phyloP scores from a whole-genome alignment of 2,113 vertebrate species.

The Chrysochloris asiatica region DNA sequence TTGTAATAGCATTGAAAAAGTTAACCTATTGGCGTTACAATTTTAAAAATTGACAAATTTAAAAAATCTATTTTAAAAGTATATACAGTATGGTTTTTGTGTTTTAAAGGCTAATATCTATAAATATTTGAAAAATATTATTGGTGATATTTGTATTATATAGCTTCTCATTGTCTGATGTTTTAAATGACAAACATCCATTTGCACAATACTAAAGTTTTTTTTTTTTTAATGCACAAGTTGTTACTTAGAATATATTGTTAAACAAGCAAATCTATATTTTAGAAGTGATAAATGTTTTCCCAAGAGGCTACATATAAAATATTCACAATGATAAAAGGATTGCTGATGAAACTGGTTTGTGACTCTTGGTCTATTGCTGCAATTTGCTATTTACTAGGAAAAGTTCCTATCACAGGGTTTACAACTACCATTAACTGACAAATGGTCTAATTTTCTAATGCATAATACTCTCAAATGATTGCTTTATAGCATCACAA shows the following conservation, averaged over 20 bases:
- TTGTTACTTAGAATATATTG: neutral
- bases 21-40: fast-evolving
- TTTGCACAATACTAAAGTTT: neutral
- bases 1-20: neutral
- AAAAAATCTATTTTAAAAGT: neutral
- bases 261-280: neutral
- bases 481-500: neutral
- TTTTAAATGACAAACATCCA: neutral
- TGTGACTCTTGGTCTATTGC: neutral
- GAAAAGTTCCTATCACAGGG: neutral
- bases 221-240: neutral
- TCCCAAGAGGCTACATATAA: neutral
- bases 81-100: neutral
- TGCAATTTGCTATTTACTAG: neutral
- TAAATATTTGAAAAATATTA: neutral
- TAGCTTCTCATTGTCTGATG: neutral
- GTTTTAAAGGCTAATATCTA: neutral
- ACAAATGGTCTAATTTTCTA: neutral
- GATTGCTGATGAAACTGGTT: neutral
- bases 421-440: neutral
- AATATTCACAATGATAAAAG: too few species aligned
- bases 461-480: neutral
- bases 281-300: neutral
- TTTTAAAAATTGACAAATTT: neutral
- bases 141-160: neutral